Base-by-base conservation (phyloP, 2,113 vertebrate genomes). In the Sapayoa aenigma region DNA sequence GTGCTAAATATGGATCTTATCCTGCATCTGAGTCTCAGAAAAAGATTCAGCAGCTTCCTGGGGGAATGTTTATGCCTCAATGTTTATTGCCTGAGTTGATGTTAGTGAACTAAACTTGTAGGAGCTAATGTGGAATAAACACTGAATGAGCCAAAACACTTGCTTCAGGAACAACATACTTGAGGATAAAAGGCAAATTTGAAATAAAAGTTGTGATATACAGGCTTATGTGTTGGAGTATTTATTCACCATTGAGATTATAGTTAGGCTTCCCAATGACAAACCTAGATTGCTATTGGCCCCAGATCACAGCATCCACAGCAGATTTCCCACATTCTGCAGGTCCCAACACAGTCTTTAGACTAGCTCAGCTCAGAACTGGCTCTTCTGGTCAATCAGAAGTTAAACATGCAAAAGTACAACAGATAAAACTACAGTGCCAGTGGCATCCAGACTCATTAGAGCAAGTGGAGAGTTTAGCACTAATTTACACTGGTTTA, bases 391-490 rank as follows among this genome's bases (percentile, higher is more conserved):
- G 13, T 71, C 28, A 62, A 9, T 16, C 30, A 66, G 59, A 46
- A 76, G 25, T 35, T 58, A 67, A 71, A 66, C 1, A 58, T 5
- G 25, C 39, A n/a, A 24, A 72, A 42, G 13, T 6, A 41, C 24
- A 46, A 25, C 0, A 2, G 14, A 22, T 33, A 69, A 52, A 5
- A 3, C 85, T 58, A 33, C 37, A 82, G 49, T 4, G 0, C 20
- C 41, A 22, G 58, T 53, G 46, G 27, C 69, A 74, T 12, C 11
- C 62, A 42, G 22, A 56, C 31, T 68, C 24, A 49, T 58, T 5
- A 47, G 28, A 62, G 53, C 24, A 55, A 88, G 68, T 0, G 1
- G 14, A 74, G 39, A 71, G 7, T 52, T 89, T 35, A 80, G 50
- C 39, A 71, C 16, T 55, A 59, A 41, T 42, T 80, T 73, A 39